These are phyloP conservation scores for Orgyia antiqua DNA, from an alignment of 2,888 invertebrate genomes.

Conservation along the genomic window DNA sequence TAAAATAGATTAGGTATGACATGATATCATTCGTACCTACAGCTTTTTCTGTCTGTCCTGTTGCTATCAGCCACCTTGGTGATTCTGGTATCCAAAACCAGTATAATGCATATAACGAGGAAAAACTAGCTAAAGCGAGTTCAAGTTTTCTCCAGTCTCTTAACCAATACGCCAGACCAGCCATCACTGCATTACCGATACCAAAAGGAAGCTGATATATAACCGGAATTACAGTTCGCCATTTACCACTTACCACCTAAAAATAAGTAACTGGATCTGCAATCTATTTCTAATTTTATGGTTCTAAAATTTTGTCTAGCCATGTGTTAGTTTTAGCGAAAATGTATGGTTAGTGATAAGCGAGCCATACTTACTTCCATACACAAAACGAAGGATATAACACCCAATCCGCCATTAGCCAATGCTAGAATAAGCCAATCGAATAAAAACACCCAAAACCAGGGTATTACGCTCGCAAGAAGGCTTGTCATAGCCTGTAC, in stretches of 20 bases:
- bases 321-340: no score
- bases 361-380: conserved; percentile 65
- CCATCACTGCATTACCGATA: conserved; percentile 77
- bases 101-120: conserved; percentile 65
- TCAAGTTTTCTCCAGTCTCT: conserved; percentile 81
- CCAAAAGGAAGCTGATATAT: conserved; percentile 81
- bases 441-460: conserved; percentile 72
- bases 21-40: conserved; percentile 41
- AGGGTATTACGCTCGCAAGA: conserved; percentile 70
- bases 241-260: conserved; percentile 78
- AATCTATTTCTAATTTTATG: background rate
- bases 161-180: conserved; percentile 74
- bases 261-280: conserved; percentile 15
- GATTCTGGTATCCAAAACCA: conserved; percentile 79
- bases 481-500: conserved; percentile 74
- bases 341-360: no score
- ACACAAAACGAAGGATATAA: conserved; percentile 82
- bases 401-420: conserved; percentile 80
- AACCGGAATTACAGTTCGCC: conserved; percentile 79
- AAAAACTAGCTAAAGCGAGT: conserved; percentile 69
- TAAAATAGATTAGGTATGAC: no score
- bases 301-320: no score
- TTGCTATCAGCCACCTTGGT: conserved; percentile 80
- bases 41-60: conserved; percentile 70
- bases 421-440: conserved; percentile 77